Evolutionary conservation across 2,797 vertebrate species (phyloP).

Genomic region (Decapterus maruadsi): DNA sequence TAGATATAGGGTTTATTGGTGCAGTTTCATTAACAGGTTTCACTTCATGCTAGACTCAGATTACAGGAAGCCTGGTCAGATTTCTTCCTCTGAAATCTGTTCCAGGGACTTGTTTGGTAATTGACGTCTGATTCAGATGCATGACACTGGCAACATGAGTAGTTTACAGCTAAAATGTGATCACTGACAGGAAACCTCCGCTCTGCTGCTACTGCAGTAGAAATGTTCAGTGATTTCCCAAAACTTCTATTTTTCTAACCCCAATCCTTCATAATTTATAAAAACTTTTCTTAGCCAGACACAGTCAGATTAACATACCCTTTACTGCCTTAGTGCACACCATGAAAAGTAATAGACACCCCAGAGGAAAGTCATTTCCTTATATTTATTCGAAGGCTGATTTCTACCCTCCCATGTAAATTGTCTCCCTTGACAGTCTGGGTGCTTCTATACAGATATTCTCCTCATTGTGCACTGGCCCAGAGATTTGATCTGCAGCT

Average conservation of each 20-base stretch:
- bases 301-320: not conserved
- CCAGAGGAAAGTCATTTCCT: constrained; percentile 2
- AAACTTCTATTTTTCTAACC: not conserved
- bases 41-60: constrained; percentile 1
- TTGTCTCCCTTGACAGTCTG: constrained; percentile 14
- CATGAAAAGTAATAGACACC: not conserved
- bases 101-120: not conserved
- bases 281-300: not conserved
- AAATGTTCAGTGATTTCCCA: not conserved
- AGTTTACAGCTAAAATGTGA: constrained; percentile 1
- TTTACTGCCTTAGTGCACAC: constrained; percentile 1
- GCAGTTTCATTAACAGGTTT: not conserved
- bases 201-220: too few species aligned
- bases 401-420: not conserved
- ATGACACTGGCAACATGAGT: not conserved
- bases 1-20: not conserved
- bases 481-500: not conserved
- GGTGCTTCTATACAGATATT: constrained; percentile 9
- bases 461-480: not conserved
- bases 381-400: constrained; percentile 14
- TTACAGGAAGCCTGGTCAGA: not conserved
- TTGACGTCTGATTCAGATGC: not conserved
- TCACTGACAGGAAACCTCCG: not conserved
- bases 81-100: constrained; percentile 4
- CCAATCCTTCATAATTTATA: not conserved